These are phyloP conservation scores for Serrognathus titanus DNA, from an alignment of 2,888 invertebrate genomes.

Conservation along the genomic window DNA sequence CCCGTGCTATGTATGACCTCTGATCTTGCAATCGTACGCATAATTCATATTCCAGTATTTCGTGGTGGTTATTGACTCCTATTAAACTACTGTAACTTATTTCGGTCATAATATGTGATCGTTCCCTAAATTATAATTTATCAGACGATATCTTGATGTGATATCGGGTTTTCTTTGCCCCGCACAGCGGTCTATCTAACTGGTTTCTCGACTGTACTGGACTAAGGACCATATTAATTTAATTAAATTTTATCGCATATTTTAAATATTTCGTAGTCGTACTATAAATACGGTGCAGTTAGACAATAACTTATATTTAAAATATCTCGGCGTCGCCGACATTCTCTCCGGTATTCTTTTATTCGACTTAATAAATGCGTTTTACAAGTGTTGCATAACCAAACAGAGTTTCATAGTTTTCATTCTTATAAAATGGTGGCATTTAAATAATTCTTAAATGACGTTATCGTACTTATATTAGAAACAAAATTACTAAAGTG, in stretches of 20 bases:
- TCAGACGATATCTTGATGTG: conserved; percentile 36
- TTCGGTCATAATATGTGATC: conserved; percentile 21
- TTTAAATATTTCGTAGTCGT: conserved; percentile 40
- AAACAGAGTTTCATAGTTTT: conserved; percentile 7
- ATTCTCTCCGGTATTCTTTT: conserved; percentile 11
- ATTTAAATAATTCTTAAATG: too few species aligned
- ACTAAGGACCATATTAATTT: conserved; percentile 44
- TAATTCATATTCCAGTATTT: conserved; percentile 8
- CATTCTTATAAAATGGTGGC: too few species aligned
- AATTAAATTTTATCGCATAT: conserved; percentile 49
- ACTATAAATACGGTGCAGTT: conserved; percentile 39
- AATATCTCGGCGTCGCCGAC: conserved; percentile 15
- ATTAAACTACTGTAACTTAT: conserved; percentile 19
- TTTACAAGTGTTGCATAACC: conserved; percentile 3
- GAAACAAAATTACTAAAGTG: too few species aligned
- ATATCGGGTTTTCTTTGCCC: conserved; percentile 35
- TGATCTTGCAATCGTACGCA: conserved; percentile 12
- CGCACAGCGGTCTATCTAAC: conserved; percentile 39
- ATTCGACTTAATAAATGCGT: neutral
- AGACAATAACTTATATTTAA: conserved; percentile 32
- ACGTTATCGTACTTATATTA: too few species aligned
- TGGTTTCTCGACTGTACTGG: conserved; percentile 33
- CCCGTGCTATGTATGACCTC: conserved; percentile 29
- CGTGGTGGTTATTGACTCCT: conserved; percentile 26
- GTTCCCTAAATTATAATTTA: conserved; percentile 38